These are phyloP conservation scores for Forpus xanthops DNA, from an alignment of 2,797 vertebrate genomes.

Conservation along the genomic window DNA sequence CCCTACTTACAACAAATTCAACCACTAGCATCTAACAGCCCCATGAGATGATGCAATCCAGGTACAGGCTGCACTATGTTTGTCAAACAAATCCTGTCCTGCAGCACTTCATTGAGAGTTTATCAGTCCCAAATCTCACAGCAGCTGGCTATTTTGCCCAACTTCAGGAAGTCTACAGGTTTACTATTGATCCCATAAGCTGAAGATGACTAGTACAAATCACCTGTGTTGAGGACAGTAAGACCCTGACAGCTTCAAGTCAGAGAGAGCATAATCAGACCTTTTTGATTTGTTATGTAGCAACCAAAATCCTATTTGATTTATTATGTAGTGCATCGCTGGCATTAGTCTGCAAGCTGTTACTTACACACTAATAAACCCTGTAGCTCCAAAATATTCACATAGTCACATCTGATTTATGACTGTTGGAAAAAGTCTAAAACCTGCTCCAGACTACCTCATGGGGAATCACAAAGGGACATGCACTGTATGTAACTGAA, in stretches of 20 bases:
- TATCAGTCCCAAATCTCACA: background rate
- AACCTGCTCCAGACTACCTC: background rate
- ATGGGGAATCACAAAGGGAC: background rate
- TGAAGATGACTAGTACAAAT: background rate
- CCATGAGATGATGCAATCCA: background rate
- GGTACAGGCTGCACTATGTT: background rate
- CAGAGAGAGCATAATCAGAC: background rate
- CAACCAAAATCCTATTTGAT: background rate
- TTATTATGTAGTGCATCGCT: background rate
- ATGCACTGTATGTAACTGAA: background rate
- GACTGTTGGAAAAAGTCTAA: background rate
- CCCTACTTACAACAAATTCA: background rate
- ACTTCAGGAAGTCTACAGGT: background rate
- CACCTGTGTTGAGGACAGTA: background rate
- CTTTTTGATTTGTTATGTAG: background rate
- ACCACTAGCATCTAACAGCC: background rate
- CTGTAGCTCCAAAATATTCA: background rate
- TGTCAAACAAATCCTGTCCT: background rate
- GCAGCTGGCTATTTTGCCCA: background rate
- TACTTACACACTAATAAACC: background rate
- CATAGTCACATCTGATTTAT: background rate
- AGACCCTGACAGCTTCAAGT: background rate
- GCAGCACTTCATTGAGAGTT: background rate
- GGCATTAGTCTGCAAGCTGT: background rate
- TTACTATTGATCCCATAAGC: background rate